These are phyloP conservation scores for Cyprinodon tularosa DNA, from an alignment of 2,113 vertebrate genomes.

Conservation along the genomic window DNA sequence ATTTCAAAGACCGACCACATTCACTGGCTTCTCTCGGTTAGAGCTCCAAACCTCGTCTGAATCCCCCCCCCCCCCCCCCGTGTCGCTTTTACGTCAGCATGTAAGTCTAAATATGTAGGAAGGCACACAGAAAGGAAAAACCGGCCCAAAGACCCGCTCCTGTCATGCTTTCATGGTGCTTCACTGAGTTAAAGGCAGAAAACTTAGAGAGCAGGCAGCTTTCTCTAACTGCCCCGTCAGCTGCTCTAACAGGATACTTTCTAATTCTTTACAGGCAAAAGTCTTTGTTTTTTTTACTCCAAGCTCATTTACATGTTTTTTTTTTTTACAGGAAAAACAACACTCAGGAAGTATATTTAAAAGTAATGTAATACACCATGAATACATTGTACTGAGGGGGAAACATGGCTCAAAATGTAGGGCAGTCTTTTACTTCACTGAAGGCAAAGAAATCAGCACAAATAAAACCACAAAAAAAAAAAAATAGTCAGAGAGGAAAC, in stretches of 20 bases:
- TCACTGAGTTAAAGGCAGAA: conserved; percentile 23
- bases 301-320: conserved; percentile 74
- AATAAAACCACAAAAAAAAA: conserved; percentile 72
- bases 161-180: conserved; percentile 36
- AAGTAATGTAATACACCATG: conserved; percentile 73
- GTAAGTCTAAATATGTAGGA: conserved; percentile 78
- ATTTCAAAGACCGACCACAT: conserved; percentile 52
- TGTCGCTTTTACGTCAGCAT: conserved; percentile 76
- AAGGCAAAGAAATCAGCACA: conserved; percentile 78
- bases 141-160: conserved; percentile 40
- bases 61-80: conserved; percentile 17
- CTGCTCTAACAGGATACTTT: conserved; percentile 59
- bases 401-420: conserved; percentile 80
- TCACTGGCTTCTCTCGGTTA: conserved; percentile 36
- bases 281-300: conserved; percentile 55
- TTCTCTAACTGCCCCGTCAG: conserved; percentile 59
- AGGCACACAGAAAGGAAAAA: conserved; percentile 79
- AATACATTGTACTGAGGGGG: conserved; percentile 72
- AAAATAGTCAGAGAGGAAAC: conserved; percentile 62
- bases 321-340: conserved; percentile 68
- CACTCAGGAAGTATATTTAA: conserved; percentile 79
- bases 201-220: conserved; percentile 33
- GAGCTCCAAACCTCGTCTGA: neutral
- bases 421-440: conserved; percentile 78
- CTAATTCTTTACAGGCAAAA: conserved; percentile 69